Evolutionary conservation across 2,888 invertebrate species (phyloP), one percentile per base, ranked within the genome.

Genomic region (Drosophila fungiperda): DNA sequence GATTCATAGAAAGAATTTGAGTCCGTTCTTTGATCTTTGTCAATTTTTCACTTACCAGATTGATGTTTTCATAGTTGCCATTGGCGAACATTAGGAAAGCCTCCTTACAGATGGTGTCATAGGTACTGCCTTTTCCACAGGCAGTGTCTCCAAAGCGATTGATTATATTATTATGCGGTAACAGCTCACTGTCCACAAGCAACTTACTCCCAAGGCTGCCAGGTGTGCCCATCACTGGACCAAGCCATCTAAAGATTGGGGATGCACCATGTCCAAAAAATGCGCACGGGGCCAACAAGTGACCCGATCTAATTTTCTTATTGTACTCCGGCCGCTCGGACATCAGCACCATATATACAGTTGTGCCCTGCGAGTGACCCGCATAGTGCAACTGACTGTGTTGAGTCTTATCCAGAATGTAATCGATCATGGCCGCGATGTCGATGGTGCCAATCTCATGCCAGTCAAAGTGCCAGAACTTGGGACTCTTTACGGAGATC

Each of bases 361-460:
- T 92, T 8, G 92, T 91, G 8, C 93, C 93, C 66, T 93, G 93
- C 0, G 93, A 93, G 66, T 93, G 93, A 0, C 92, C 92, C 15
- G 78, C 85, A 63, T 92, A 93, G 67, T 92, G 91, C 5, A 93
- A 15, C 40, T 87, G 57, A 1, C 29, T 1, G 23, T 68, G 63
- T 5, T 74, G 73, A 0, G 90, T 92, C 4, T 53, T 5, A 0
- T 64, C 61, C 17, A 88, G 55, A 5, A 93, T 89, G 35, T 82
- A 91, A 66, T 93, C 92, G 33, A 93, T 87, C 87, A 92, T 91
- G 12, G 91, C 77, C 0, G 93, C 80, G 9, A 93, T 62, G 69
- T 93, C 93, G 90, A 96, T 95, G 50, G 95, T 93, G 1, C 96
- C 98, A 94, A 98, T 97, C 93, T 99, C 98, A 90, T 99, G 97